These are phyloP conservation scores for Heliconius ismenius DNA, from an alignment of 2,888 invertebrate species.

Conservation along the genomic window DNA sequence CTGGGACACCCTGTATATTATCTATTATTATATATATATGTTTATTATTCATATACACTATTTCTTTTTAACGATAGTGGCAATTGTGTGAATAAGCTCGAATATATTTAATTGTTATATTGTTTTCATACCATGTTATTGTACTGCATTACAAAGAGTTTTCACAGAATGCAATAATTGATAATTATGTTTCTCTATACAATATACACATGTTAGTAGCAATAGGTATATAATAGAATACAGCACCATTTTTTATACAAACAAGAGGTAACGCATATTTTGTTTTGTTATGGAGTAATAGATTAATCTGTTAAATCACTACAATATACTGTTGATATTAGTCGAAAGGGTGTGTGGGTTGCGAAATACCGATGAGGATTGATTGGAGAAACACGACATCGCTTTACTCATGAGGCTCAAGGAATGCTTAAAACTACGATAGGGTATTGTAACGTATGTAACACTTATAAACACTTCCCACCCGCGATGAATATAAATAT, in stretches of 20 bases:
- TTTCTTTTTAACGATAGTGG: constrained; percentile 66
- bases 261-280: constrained; percentile 63
- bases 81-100: constrained; percentile 56
- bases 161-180: constrained; percentile 67
- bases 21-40: constrained; percentile 52
- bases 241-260: constrained; percentile 64
- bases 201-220: constrained; percentile 73
- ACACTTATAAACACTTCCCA: constrained; percentile 28
- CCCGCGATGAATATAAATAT: constrained; percentile 43
- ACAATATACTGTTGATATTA: constrained; percentile 59
- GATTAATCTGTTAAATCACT: constrained; percentile 74
- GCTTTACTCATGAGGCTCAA: constrained; percentile 73
- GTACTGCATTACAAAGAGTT: constrained; percentile 60
- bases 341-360: constrained; percentile 71
- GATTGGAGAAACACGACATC: constrained; percentile 61
- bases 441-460: constrained; percentile 46
- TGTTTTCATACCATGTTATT: constrained; percentile 67
- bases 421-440: constrained; percentile 65
- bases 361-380: constrained; percentile 56
- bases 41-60: constrained; percentile 76
- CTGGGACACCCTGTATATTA: no score
- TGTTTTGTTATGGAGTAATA: constrained; percentile 76
- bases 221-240: constrained; percentile 58
- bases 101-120: constrained; percentile 73
- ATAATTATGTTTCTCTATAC: constrained; percentile 68